Conservation (phyloP, 2,888 invertebrate species). For the Orchestes rusci region DNA sequence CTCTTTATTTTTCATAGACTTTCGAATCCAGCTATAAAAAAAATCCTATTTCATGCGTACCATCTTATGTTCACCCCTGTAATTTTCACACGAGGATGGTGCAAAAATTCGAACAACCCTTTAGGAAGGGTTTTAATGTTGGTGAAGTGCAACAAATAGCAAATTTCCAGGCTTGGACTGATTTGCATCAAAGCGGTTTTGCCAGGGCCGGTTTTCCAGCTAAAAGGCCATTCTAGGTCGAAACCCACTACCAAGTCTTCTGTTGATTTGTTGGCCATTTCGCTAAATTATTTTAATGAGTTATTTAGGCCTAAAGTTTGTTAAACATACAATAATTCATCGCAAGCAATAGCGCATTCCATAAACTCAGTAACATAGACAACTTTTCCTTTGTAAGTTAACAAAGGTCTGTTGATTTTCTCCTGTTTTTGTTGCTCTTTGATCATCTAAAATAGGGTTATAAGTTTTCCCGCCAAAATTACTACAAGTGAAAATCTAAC, state of each 20-base stretch:
- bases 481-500: background rate
- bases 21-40: background rate
- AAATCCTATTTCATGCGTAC: constrained; percentile 39
- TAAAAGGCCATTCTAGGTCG: constrained; percentile 62
- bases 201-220: constrained; percentile 51
- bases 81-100: constrained; percentile 51
- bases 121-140: constrained; percentile 51
- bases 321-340: constrained; percentile 46
- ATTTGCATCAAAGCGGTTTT: constrained; percentile 58
- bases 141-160: constrained; percentile 53
- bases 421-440: constrained; percentile 9
- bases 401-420: constrained; percentile 16
- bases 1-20: too few species aligned
- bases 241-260: constrained; percentile 51
- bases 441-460: background rate
- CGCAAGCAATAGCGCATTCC: constrained; percentile 46
- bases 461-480: background rate
- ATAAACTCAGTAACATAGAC: constrained; percentile 39
- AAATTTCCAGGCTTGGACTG: constrained; percentile 51
- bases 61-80: constrained; percentile 59
- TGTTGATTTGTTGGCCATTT: constrained; percentile 36
- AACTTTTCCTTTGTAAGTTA: constrained; percentile 36
- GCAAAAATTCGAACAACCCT: constrained; percentile 48
- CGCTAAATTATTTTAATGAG: too few species aligned
- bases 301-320: too few species aligned